Base-by-base conservation (phyloP, 2,888 invertebrate genomes). In the Xestia c-nigrum region DNA sequence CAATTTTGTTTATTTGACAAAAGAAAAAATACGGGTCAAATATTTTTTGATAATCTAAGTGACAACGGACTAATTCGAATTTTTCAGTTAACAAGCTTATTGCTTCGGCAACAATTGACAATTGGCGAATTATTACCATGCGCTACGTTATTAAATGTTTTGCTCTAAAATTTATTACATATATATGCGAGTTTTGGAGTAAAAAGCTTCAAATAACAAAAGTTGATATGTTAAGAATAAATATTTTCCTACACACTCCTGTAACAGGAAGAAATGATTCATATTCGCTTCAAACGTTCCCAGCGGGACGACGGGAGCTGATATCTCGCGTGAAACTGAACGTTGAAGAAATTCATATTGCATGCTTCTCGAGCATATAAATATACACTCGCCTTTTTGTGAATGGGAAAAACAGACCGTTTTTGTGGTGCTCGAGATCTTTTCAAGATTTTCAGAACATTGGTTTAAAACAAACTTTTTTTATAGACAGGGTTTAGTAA, bases 181-280 rank as follows among this genome's bases (percentile, higher is more conserved):
- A 43, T 6, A 9, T 21, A 52, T 9, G 21, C 52, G 9, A 52
- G 12, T n/a, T 24, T 57, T 24, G 6, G 1, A 24, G 59, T 61
- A 38, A 14, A 43, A 24, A 43, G 7, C 7, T n/a, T 43, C 7
- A 43, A n/a, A 43, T 43, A 64, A n/a, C 14, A 16, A 43, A n/a
- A 43, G 14, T 43, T 5, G 9, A 12, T 6, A 38, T 57, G 57
- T 47, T 2, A 50, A 50, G 55, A 66, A 76, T 61, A 81, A 65
- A 73, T 47, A 72, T 31, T 19, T 76, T 71, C 59, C 59, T 50
- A n/a, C 43, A 24, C 74, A 75, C 74, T 79, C 76, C 80, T 83
- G 80, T 78, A 81, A 61, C 80, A 89, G 90, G 88, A 91, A 91
- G 85, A 84, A 85, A 89, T 91, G 81, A 80, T 84, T 91, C 89